These are phyloP conservation scores for Zalophus californianus DNA, from an alignment of 2,797 vertebrate genomes.

Conservation along the genomic window DNA sequence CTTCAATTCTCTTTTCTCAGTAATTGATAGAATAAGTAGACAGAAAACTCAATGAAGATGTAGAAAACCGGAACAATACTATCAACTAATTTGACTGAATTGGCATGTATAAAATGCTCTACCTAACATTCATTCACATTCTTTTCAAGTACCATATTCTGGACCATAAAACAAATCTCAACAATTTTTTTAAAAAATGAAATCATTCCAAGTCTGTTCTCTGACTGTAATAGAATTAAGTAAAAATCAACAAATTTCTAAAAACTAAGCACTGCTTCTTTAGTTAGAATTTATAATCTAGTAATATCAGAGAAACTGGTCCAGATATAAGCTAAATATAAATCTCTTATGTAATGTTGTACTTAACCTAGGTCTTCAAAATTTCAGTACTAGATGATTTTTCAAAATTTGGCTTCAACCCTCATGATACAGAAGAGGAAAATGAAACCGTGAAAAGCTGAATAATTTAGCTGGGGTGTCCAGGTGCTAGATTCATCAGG, in stretches of 20 bases:
- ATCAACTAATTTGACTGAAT: not conserved
- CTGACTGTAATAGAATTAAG: not conserved
- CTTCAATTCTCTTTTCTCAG: not conserved
- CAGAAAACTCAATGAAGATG: not conserved
- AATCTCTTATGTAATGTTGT: not conserved
- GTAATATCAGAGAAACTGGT: not conserved
- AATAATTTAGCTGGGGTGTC: not conserved
- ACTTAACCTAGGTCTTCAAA: not conserved
- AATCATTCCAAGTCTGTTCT: not conserved
- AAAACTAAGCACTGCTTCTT: not conserved
- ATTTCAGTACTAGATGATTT: not conserved
- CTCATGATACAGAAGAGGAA: not conserved
- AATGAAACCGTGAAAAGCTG: not conserved
- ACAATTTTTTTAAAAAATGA: not conserved
- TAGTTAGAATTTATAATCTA: not conserved
- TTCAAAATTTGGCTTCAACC: not conserved
- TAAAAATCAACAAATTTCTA: not conserved
- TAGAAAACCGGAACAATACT: not conserved
- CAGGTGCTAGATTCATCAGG: not conserved
- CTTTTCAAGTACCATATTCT: not conserved
- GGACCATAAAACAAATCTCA: not conserved
- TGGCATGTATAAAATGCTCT: not conserved
- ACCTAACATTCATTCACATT: not conserved
- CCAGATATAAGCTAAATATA: not conserved
- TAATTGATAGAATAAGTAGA: not conserved